Conservation (phyloP, 1,140 invertebrate genomes). For the Fopius arisanus region DNA sequence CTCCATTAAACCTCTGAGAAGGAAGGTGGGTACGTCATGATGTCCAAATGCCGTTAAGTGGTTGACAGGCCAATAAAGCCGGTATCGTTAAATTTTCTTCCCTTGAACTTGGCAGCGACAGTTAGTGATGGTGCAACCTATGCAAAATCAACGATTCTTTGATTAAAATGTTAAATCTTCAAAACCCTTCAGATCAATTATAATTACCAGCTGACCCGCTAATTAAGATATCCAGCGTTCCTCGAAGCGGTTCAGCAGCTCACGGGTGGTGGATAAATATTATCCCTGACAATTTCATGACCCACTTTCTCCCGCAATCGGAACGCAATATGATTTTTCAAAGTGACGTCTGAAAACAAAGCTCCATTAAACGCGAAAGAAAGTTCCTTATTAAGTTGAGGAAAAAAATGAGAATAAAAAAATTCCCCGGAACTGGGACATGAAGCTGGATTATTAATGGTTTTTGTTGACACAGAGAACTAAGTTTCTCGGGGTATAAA, state of each 20-base stretch:
- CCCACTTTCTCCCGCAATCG: neutral
- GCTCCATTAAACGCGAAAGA: neutral
- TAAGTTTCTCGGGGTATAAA: neutral
- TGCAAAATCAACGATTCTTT: no score
- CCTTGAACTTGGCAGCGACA: constrained; percentile 11
- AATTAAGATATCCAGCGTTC: constrained; percentile 40
- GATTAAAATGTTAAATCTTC: neutral
- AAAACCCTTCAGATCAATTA: constrained; percentile 18
- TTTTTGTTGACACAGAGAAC: neutral
- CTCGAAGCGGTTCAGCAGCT: constrained; percentile 32
- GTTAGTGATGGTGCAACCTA: neutral
- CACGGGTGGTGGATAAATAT: neutral
- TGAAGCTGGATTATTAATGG: neutral
- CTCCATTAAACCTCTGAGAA: neutral
- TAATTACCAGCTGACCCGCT: constrained; percentile 33
- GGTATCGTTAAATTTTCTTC: constrained; percentile 34
- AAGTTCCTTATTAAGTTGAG: constrained; percentile 10
- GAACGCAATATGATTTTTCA: constrained; percentile 6
- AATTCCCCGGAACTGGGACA: neutral
- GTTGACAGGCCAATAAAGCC: constrained; percentile 39
- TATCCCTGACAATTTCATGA: neutral
- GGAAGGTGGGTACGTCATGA: neutral
- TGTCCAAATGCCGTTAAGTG: constrained; percentile 33
- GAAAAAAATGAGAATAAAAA: neutral
- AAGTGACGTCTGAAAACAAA: constrained; percentile 12